phyloP scores from a whole-genome alignment of 1,140 invertebrate genomes.

The Triops longicaudatus region DNA sequence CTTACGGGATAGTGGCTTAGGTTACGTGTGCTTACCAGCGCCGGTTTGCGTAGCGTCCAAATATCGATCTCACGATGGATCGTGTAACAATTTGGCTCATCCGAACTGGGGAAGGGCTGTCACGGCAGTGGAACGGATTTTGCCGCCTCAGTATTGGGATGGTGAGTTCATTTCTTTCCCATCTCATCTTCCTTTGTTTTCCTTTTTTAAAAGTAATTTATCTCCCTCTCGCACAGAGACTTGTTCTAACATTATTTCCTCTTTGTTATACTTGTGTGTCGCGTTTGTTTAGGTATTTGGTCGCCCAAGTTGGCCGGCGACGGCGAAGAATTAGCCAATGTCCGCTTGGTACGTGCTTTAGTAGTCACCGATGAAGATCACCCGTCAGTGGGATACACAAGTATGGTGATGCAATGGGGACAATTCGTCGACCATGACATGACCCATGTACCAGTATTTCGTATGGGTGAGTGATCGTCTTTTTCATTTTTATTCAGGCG shows the following conservation, averaged over 20 bases:
- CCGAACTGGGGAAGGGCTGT: slow-evolving; percentile 64
- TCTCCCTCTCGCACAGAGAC: no score
- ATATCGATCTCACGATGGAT: slow-evolving; percentile 70
- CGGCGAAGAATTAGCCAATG: slow-evolving; percentile 27
- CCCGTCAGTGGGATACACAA: slow-evolving; percentile 38
- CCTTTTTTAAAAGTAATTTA: not conserved
- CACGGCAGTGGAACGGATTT: slow-evolving; percentile 65
- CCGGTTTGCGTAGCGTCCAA: slow-evolving; percentile 34
- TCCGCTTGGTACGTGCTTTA: slow-evolving; percentile 22
- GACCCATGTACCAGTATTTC: slow-evolving; percentile 61
- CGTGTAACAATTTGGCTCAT: slow-evolving; percentile 71
- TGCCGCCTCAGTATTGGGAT: slow-evolving; percentile 71
- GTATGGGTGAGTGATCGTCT: slow-evolving; percentile 35
- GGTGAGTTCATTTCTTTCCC: slow-evolving; percentile 45
- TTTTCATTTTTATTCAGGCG: not conserved
- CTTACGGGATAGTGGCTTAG: slow-evolving; percentile 18
- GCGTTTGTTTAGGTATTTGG: slow-evolving; percentile 26
- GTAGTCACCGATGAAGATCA: slow-evolving; percentile 41
- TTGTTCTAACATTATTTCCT: not conserved
- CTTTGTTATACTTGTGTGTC: not conserved
- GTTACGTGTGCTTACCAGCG: slow-evolving; percentile 16
- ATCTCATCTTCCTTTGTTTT: not conserved
- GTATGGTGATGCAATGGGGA: slow-evolving; percentile 48
- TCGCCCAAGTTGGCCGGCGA: slow-evolving; percentile 4
- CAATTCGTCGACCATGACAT: slow-evolving; percentile 51